Evolutionary conservation across 2,888 invertebrate species (phyloP).

Genomic region (Kryphioiulus occultus): DNA sequence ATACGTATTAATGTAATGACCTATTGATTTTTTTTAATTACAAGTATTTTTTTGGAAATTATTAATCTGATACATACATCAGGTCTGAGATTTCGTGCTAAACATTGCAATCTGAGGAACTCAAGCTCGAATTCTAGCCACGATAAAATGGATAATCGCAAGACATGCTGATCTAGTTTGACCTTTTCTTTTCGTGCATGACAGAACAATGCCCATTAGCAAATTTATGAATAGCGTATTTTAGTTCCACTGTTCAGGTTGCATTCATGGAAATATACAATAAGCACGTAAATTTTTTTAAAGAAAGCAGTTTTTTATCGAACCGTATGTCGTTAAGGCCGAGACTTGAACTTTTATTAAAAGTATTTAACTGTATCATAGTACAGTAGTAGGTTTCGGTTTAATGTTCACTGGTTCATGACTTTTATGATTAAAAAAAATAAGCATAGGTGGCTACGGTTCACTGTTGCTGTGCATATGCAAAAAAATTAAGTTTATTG

Average conservation of each 20-base stretch:
- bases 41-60: no score
- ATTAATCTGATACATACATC: no score
- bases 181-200: not conserved
- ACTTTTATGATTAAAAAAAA: not conserved
- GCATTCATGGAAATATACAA: not conserved
- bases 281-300: not conserved
- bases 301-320: not conserved
- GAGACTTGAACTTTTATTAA: not conserved
- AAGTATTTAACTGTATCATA: not conserved
- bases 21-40: no score
- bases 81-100: no score
- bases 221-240: not conserved
- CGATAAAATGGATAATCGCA: not conserved
- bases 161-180: not conserved
- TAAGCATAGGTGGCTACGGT: not conserved
- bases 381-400: not conserved
- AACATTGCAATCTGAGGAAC: no score
- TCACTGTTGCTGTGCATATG: not conserved
- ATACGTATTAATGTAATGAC: no score
- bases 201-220: not conserved
- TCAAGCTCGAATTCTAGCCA: not conserved
- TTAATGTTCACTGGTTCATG: not conserved
- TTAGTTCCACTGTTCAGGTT: not conserved
- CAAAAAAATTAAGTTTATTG: not conserved
- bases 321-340: not conserved